Base-by-base conservation (phyloP, 2,888 invertebrate species). In the Sphaeridia pumilis region DNA sequence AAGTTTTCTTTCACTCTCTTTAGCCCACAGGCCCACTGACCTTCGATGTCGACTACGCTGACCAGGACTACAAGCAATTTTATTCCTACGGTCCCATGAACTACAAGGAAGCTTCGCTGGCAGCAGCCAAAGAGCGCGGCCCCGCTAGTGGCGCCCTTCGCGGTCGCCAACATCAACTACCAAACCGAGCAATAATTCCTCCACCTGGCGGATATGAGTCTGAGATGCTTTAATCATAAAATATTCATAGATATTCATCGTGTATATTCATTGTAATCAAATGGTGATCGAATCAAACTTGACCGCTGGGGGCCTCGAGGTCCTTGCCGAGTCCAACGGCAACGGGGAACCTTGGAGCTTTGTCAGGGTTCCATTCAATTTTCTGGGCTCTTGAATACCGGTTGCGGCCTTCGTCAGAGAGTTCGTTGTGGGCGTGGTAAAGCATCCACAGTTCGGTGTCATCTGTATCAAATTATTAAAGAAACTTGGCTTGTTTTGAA, bases 71-170 rank as follows among this genome's bases (percentile, higher is more conserved):
- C 72, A 82, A 83, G 69, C 60, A 63, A 38, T 58, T 63, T 36
- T 64, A 64, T 49, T 85, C 85, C 67, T 89, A 89, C 72, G 89
- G 89, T 63, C 89, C 89, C 45, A 88, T 89, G 70, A 86, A 89
- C 74, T 89, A 89, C 74, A 89, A 89, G 70, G 84, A 84, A 58
- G 88, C 88, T 54, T 88, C 87, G 34, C 79, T 87, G 66, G 82
- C 84, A 72, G 83, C 84, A 56, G 79, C 81, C 66, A 57, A 58
- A 22, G 53, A n/a, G n/a, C n/a, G n/a, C n/a, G n/a, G n/a, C n/a
- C n/a, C n/a, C n/a, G n/a, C n/a, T n/a, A n/a, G n/a, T n/a, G n/a
- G n/a, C n/a, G n/a, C n/a, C n/a, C n/a, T n/a, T n/a, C n/a, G n/a
- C n/a, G n/a, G n/a, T n/a, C n/a, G n/a, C n/a, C n/a, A n/a, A n/a